Percentiles rank a stretch among this genome's conserved stretches.
Conservation (phyloP, 2,113 vertebrate genomes). For the Ploceus nigricollis region DNA sequence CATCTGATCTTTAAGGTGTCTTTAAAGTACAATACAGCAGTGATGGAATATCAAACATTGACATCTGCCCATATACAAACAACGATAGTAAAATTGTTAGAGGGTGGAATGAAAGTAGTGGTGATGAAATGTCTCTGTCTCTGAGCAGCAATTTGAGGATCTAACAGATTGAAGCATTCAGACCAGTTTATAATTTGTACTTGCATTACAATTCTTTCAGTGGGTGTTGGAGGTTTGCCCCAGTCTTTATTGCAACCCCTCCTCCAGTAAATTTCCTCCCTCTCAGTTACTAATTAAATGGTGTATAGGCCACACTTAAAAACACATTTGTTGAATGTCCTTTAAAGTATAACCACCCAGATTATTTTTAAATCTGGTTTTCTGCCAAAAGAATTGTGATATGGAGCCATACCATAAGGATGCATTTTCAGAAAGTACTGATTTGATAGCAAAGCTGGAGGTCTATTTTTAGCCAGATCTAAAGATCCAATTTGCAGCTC, state of each 20-base stretch:
- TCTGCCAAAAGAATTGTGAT: not conserved
- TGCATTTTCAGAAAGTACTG: not conserved
- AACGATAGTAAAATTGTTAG: not conserved
- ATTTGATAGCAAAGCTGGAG: not conserved
- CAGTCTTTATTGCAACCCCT: not conserved
- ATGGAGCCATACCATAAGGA: not conserved
- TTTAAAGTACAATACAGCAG: not conserved
- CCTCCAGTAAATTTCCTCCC: not conserved
- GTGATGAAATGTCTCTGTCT: not conserved
- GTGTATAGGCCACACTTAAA: not conserved
- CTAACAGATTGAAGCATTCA: not conserved
- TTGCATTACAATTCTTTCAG: not conserved
- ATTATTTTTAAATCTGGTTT: conserved; percentile 24
- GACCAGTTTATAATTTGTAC: not conserved
- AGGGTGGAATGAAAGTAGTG: not conserved
- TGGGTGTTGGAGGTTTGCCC: not conserved
- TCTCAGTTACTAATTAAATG: conserved; percentile 1
- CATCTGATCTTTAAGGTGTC: not conserved
- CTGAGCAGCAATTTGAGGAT: not conserved
- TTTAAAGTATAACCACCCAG: not conserved
- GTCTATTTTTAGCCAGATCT: conserved; percentile 2
- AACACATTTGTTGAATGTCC: not conserved
- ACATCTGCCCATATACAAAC: not conserved
- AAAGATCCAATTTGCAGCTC: not conserved
- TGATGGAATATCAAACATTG: not conserved